phyloP scores from a whole-genome alignment of 2,113 vertebrate genomes.

The Nerophis lumbriciformis region DNA sequence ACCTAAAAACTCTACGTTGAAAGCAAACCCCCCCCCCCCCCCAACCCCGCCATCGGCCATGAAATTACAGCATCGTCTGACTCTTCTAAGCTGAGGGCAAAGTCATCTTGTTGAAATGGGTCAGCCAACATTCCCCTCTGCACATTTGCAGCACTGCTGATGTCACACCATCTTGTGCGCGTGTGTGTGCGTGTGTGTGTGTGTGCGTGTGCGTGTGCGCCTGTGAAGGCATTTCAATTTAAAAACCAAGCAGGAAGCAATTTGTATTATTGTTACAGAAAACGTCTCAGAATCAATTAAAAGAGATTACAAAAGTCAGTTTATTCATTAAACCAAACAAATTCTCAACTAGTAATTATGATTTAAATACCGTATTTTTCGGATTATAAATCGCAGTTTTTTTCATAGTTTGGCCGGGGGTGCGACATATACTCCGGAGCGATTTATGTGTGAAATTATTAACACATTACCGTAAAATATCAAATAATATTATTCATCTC shows the following conservation, averaged over 20 bases:
- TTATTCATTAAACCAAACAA: not conserved
- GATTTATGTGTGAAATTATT: no score
- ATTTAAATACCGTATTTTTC: not conserved
- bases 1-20: not conserved
- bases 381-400: no score
- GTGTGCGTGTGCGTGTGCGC: slow-evolving; percentile 2
- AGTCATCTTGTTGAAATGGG: slow-evolving; percentile 51
- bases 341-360: not conserved
- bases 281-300: not conserved
- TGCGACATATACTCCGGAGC: no score
- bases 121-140: slow-evolving; percentile 50
- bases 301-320: not conserved
- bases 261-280: not conserved
- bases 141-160: slow-evolving; percentile 40
- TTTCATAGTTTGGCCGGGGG: no score
- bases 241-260: not conserved
- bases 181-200: slow-evolving; percentile 10
- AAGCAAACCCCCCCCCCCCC: slow-evolving; percentile 2
- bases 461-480: no score
- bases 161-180: slow-evolving; percentile 42
- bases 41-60: not conserved
- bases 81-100: slow-evolving; percentile 39
- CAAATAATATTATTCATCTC: no score
- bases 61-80: slow-evolving; percentile 23
- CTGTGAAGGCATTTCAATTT: slow-evolving; percentile 15